These are phyloP conservation scores for Epizoanthus scotinus DNA, from an alignment of 92 coral and sea anemone genomes.

Conservation along the genomic window DNA sequence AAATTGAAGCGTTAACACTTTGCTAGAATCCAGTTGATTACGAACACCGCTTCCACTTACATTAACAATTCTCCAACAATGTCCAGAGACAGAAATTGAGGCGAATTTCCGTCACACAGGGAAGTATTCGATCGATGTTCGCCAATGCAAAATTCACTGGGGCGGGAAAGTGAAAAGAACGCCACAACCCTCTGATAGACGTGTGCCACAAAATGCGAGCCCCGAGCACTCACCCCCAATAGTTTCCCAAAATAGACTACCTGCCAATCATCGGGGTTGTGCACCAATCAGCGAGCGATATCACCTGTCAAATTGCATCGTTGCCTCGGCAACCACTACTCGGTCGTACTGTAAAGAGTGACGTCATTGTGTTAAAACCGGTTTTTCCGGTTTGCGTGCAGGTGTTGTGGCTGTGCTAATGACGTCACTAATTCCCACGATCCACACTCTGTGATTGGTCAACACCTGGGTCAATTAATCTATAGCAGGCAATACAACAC, in stretches of 20 bases:
- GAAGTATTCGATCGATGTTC: conserved; percentile 77
- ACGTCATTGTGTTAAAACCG: conserved; percentile 92
- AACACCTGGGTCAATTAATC: conserved; percentile 74
- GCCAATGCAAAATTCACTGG: conserved; percentile 85
- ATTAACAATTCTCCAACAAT: conserved; percentile 49
- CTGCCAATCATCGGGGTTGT: conserved; percentile 80
- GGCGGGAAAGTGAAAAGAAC: conserved; percentile 98
- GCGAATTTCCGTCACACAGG: conserved; percentile 78
- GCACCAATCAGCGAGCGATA: conserved; percentile 72
- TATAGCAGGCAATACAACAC: conserved; percentile 79
- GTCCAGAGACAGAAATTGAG: conserved; percentile 59
- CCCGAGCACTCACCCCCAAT: conserved; percentile 73
- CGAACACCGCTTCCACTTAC: conserved; percentile 36
- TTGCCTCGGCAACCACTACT: conserved; percentile 83
- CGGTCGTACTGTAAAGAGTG: conserved; percentile 83
- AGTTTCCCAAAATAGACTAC: conserved; percentile 82
- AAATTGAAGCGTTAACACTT: conserved; percentile 30
- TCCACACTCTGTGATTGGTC: conserved; percentile 83
- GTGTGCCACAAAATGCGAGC: conserved; percentile 89
- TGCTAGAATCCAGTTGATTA: conserved; percentile 21
- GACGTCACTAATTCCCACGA: conserved; percentile 84
- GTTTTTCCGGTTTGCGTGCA: conserved; percentile 93
- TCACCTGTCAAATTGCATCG: conserved; percentile 68
- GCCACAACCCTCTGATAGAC: conserved; percentile 98
- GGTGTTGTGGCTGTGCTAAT: conserved; percentile 91